Percentiles rank a stretch among this genome's conserved stretches.
phyloP scores from a whole-genome alignment of 2,888 invertebrate genomes.

The Amorpha juglandis region DNA sequence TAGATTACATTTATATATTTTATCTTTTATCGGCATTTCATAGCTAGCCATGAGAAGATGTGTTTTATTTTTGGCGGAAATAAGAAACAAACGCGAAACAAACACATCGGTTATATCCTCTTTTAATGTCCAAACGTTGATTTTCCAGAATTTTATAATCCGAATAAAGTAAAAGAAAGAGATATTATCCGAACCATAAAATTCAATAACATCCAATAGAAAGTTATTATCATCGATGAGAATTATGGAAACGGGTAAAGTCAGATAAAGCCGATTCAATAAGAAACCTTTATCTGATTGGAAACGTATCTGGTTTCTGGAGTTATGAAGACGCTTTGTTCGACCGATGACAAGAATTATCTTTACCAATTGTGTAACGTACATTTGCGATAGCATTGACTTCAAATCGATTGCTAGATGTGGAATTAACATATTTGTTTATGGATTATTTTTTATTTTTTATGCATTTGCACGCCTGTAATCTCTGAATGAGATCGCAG shows the following conservation, averaged over 20 bases:
- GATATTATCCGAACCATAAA: not conserved
- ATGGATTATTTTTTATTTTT: not conserved
- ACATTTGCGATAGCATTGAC: slow-evolving; percentile 35
- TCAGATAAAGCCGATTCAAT: slow-evolving; percentile 18
- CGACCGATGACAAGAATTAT: slow-evolving; percentile 43
- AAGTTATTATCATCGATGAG: not conserved
- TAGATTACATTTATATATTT: no score
- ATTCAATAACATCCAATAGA: slow-evolving; percentile 8
- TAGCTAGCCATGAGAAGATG: no score
- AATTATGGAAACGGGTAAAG: slow-evolving; percentile 7
- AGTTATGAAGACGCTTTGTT: slow-evolving; percentile 33
- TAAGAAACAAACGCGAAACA: no score
- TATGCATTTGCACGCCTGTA: no score
- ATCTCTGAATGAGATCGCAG: no score
- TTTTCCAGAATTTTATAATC: no score
- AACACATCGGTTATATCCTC: no score
- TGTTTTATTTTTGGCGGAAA: no score
- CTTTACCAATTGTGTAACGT: slow-evolving; percentile 45
- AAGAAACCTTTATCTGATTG: slow-evolving; percentile 29
- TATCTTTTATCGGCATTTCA: no score
- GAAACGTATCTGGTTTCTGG: slow-evolving; percentile 10
- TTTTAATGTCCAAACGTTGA: no score
- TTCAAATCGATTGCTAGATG: slow-evolving; percentile 12
- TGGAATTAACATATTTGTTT: not conserved
- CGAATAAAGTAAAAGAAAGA: no score